Conservation (phyloP, 37 sponge, comb jelly and placozoan species). For the Spongilla lacustris region DNA sequence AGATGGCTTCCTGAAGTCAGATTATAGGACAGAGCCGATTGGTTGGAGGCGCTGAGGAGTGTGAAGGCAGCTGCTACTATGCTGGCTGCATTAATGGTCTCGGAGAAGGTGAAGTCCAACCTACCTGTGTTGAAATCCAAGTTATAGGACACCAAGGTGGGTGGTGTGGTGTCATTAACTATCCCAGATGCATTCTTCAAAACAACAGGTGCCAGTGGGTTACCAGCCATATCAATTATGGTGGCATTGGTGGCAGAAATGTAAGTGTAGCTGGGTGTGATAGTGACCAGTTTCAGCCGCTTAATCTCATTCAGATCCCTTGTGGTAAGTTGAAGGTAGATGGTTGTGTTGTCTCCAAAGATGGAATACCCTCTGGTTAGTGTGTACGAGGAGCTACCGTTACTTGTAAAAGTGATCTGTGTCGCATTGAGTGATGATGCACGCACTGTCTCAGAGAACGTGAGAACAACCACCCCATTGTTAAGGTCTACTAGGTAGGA, state of each 20-base stretch:
- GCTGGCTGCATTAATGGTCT: conserved; percentile 75
- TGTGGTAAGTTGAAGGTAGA: conserved; percentile 53
- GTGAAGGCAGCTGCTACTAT: conserved; percentile 54
- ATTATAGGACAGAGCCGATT: conserved; percentile 23
- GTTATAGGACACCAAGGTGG: conserved; percentile 58
- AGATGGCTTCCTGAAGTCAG: conserved; percentile 41
- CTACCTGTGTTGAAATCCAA: conserved; percentile 67
- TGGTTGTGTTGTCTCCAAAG: conserved; percentile 73
- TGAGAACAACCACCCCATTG: conserved; percentile 46
- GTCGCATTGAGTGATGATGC: conserved; percentile 52
- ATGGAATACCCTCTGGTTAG: conserved; percentile 70
- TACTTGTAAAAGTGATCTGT: conserved; percentile 52
- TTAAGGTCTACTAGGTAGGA: conserved; percentile 80
- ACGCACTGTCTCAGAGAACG: conserved; percentile 84
- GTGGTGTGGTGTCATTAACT: conserved; percentile 66
- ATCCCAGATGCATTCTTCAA: conserved; percentile 3
- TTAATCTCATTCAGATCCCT: conserved; percentile 87
- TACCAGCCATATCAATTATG: conserved; percentile 77
- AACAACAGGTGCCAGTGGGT: conserved; percentile 40
- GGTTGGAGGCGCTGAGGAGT: conserved; percentile 44
- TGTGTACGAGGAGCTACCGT: conserved; percentile 22
- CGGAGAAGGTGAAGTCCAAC: conserved; percentile 80
- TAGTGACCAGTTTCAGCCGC: conserved; percentile 57
- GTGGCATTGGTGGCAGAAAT: conserved; percentile 62
- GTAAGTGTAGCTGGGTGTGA: conserved; percentile 34